A percentile compares a stretch with the other conserved stretches of the same genome.
phyloP scores from a whole-genome alignment of 2,113 vertebrate species.

The Pseudolaguvia tuberculata region DNA sequence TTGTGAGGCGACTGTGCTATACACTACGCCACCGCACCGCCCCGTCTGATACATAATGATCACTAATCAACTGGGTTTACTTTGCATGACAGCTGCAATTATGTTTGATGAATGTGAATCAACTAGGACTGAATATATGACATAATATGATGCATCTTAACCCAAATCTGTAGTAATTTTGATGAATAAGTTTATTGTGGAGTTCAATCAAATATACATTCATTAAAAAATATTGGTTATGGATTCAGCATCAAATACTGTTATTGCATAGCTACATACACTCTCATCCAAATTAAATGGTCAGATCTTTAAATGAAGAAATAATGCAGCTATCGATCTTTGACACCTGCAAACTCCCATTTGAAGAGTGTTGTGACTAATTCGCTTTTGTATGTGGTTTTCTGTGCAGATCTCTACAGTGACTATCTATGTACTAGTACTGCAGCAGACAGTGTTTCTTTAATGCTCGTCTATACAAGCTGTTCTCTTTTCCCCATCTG shows the following conservation, averaged over 20 bases:
- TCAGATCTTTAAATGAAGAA: not conserved
- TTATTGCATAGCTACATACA: not conserved
- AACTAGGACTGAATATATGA: too few species aligned
- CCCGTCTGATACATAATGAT: too few species aligned
- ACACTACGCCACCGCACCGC: too few species aligned
- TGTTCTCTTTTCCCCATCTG: constrained; percentile 4
- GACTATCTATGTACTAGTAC: not conserved
- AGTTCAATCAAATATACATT: too few species aligned
- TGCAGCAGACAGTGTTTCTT: constrained; percentile 1
- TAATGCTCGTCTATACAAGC: not conserved
- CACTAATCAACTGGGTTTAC: too few species aligned
- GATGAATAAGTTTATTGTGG: too few species aligned
- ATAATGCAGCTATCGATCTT: not conserved
- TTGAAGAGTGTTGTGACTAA: not conserved
- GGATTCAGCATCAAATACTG: not conserved
- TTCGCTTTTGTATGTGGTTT: not conserved
- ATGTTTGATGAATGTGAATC: too few species aligned
- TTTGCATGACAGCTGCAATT: too few species aligned
- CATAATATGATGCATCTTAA: too few species aligned
- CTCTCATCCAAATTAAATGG: not conserved
- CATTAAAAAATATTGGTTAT: not conserved
- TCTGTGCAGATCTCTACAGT: not conserved
- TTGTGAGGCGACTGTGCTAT: too few species aligned
- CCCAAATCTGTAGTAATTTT: too few species aligned
- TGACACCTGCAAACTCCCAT: not conserved